Conservation (phyloP, 2,888 invertebrate genomes). For the Teinopalpus imperialis region DNA sequence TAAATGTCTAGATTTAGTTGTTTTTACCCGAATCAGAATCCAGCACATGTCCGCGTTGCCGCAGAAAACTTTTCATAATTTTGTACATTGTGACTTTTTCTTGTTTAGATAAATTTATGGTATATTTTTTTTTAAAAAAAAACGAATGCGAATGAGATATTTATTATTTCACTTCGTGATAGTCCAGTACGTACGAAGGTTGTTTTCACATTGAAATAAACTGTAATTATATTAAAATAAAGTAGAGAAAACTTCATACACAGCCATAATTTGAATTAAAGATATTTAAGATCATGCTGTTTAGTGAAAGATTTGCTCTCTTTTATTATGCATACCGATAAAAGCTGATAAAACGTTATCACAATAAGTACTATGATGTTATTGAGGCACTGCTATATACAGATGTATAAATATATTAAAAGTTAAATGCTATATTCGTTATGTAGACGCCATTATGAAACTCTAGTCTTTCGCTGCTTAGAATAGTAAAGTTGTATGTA, state of each 20-base stretch:
- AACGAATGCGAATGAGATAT: too few relatives aligned
- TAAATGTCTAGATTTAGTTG: background rate
- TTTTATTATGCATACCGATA: constrained; percentile 1
- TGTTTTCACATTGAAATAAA: constrained; percentile 20
- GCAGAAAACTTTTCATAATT: background rate
- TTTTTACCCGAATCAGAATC: too few relatives aligned
- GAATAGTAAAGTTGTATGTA: constrained; percentile 60
- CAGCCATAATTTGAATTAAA: background rate
- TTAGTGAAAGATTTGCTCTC: constrained; percentile 9
- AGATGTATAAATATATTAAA: constrained; percentile 41
- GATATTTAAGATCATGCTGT: background rate
- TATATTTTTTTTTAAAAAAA: too few relatives aligned
- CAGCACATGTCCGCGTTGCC: background rate
- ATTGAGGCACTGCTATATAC: constrained; percentile 31
- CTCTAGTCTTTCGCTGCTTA: constrained; percentile 74
- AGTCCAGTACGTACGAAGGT: constrained; percentile 16
- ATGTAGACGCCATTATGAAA: constrained; percentile 66
- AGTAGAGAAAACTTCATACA: constrained; percentile 14
- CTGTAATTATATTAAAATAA: constrained; percentile 2
- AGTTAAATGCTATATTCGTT: constrained; percentile 44
- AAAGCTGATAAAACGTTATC: background rate
- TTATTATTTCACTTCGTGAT: constrained; percentile 20
- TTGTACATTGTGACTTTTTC: constrained; percentile 5
- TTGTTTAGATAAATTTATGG: too few relatives aligned
- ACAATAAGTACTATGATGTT: constrained; percentile 34